A percentile compares a stretch with the other conserved stretches of the same genome.
Evolutionary conservation across 2,113 vertebrate genomes (phyloP).

Genomic region (Eulacestoma nigropectus): DNA sequence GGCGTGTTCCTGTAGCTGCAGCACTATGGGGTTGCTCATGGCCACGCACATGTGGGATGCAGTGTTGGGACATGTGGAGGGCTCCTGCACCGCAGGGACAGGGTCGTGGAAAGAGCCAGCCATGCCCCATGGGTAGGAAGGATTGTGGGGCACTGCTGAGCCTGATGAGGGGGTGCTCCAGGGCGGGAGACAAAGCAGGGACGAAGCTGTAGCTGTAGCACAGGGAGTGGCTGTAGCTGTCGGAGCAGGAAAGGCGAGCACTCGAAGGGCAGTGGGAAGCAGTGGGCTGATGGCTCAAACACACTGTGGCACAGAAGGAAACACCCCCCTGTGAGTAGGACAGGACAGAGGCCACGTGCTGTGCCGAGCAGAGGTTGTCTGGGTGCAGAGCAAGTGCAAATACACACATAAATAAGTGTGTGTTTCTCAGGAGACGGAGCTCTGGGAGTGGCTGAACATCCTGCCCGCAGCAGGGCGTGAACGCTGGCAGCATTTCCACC

Average conservation of each 20-base stretch:
- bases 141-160: neutral
- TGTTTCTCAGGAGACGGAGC: neutral
- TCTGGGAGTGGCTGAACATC: neutral
- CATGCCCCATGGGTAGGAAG: neutral
- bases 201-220: neutral
- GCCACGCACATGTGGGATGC: accelerated
- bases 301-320: neutral
- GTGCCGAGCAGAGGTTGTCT: neutral
- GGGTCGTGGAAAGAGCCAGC: neutral
- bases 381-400: neutral
- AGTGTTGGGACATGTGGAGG: accelerated
- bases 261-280: accelerated
- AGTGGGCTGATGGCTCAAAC: accelerated
- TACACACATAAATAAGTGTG: neutral
- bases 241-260: neutral
- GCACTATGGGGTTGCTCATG: accelerated
- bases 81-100: neutral
- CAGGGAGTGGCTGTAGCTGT: neutral
- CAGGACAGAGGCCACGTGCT: neutral
- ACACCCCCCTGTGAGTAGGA: neutral
- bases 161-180: neutral
- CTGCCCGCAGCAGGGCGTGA: accelerated
- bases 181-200: neutral
- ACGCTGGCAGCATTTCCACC: neutral
- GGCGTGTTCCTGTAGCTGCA: accelerated